These are phyloP conservation scores for Danio rerio DNA, from an alignment of 2,113 vertebrate species.

Conservation along the genomic window GRCz12tu NC_133187.1:37674501-37675000, in stretches of 20 bases:
- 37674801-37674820: neutral
- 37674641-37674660: neutral
- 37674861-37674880: neutral
- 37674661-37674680: neutral
- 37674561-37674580: neutral
- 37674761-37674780: neutral
- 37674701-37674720: neutral
- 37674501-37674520: neutral
- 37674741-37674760: neutral
- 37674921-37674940: slow-evolving; percentile 12
- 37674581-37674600: no score
- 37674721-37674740: neutral
- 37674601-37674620: neutral
- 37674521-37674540: neutral
- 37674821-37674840: neutral
- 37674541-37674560: neutral
- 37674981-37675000: slow-evolving; percentile 11
- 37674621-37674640: neutral
- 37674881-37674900: slow-evolving; percentile 17
- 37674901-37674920: slow-evolving; percentile 24
- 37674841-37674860: neutral
- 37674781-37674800: neutral
- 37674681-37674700: neutral
- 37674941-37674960: slow-evolving; percentile 29
- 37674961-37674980: neutral